These are phyloP conservation scores for Triplophysa siluroides DNA, from an alignment of 2,113 vertebrate species.

Conservation along the genomic window DNA sequence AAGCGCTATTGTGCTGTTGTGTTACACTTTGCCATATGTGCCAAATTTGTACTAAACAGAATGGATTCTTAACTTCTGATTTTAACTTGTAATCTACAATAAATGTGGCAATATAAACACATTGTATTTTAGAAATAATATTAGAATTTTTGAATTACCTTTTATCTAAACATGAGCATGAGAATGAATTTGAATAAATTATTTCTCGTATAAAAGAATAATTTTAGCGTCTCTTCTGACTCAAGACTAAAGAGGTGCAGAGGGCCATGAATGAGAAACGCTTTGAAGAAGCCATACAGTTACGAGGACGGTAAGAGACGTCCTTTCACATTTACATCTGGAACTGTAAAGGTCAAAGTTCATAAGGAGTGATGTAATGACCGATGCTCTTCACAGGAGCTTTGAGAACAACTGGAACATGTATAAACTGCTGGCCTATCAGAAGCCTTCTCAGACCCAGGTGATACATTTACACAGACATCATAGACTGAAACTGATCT, in stretches of 20 bases:
- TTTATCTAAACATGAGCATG: no score
- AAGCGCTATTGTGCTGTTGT: no score
- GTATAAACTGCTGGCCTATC: slow-evolving; percentile 86
- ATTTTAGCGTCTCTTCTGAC: background rate
- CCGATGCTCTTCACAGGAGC: slow-evolving; percentile 76
- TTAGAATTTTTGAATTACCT: no score
- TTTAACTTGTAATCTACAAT: no score
- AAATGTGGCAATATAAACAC: no score
- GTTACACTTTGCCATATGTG: no score
- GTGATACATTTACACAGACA: slow-evolving; percentile 57
- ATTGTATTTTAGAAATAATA: no score
- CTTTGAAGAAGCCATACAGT: slow-evolving; percentile 88
- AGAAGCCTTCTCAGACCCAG: slow-evolving; percentile 77
- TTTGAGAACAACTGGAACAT: slow-evolving; percentile 97
- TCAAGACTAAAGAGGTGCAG: slow-evolving; percentile 88
- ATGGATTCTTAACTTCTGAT: no score
- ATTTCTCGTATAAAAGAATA: background rate
- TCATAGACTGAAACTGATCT: background rate
- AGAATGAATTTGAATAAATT: background rate
- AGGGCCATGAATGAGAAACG: slow-evolving; percentile 90
- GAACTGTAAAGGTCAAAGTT: background rate
- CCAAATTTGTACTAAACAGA: no score
- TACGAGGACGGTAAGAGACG: slow-evolving; percentile 84
- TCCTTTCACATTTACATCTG: background rate
- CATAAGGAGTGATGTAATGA: background rate